Evolutionary conservation across 2,113 vertebrate genomes (phyloP), one percentile per base, ranked within the genome.

Genomic region (Chunga burmeisteri): DNA sequence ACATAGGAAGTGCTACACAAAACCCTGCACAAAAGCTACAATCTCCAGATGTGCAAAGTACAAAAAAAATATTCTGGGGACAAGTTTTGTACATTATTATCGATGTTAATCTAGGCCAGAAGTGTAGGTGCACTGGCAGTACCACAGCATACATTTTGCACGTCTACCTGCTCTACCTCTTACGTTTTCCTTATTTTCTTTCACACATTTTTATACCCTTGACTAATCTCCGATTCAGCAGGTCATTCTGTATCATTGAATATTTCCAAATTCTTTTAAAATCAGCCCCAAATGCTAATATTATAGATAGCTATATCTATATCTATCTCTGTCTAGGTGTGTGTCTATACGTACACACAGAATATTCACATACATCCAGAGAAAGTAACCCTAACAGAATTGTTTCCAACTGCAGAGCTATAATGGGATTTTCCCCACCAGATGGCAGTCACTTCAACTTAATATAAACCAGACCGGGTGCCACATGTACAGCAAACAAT

Each of bases 361-460:
- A 18, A 6, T 44, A 44, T 42, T 53, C 38, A 14, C 17, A 8
- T 21, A 34, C 25, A 21, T 26, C 40, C 3, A 13, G 29, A 58
- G 65, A 56, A 88, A 32, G 12, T 4, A 83, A 71, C 13, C 50
- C 23, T 38, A n/a, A 13, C 8, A 49, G 42, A 50, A 67, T 13
- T 30, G 9, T 20, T 81, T 62, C 63, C 25, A 40, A 6, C 38
- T 44, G 72, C 2, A 81, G 34, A 40, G 77, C 34, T 75, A 30
- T 4, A 80, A 42, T 25, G 80, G 38, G 47, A 13, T 47, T 87
- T 96, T 79, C 32, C 40, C 98, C 98, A 98, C 98, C 97, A 98
- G 98, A 98, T 98, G 98, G 98, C 98, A 98, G 93, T 97, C 97
- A 96, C 53, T 93, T 88, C 98, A 98, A 97, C 40, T 98, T 96